Conservation (phyloP, 1,140 invertebrate species). For the Nylanderia fulva region DNA sequence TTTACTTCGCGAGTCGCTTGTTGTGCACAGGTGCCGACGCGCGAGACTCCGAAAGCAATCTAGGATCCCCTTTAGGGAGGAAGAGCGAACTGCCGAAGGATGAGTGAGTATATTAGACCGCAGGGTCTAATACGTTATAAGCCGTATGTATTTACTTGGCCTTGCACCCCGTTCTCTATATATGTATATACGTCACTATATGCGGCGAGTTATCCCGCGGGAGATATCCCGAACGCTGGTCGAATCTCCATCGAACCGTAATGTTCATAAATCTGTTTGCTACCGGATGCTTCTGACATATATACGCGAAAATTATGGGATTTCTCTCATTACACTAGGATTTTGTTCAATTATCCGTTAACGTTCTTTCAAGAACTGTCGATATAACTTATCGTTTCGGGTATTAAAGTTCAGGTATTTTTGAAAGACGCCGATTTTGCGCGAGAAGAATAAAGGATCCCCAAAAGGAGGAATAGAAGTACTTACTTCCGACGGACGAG, state of each 20-base stretch:
- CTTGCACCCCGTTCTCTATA: not conserved
- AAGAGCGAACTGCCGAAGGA: constrained; percentile 25
- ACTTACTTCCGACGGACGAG: not conserved
- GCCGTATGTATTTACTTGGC: constrained; percentile 55
- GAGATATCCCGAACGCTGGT: not conserved
- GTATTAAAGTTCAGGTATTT: too few species aligned
- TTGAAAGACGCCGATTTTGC: constrained; percentile 4
- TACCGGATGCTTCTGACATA: not conserved
- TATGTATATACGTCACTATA: constrained; percentile 3
- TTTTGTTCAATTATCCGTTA: constrained; percentile 29
- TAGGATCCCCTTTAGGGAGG: not conserved
- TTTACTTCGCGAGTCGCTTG: constrained; percentile 49
- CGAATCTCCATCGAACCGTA: constrained; percentile 46
- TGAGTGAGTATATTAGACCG: constrained; percentile 65
- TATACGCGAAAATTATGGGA: not conserved
- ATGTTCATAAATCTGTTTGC: constrained; percentile 32
- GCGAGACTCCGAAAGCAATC: constrained; percentile 43
- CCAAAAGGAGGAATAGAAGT: constrained; percentile 43
- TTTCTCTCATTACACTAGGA: not conserved
- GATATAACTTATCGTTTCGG: constrained; percentile 8
- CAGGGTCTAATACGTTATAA: constrained; percentile 69
- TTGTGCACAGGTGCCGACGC: constrained; percentile 45
- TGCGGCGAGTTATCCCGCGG: constrained; percentile 36
- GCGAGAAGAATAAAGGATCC: constrained; percentile 34
- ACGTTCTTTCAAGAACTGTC: not conserved